Conservation (phyloP, 2,113 vertebrate genomes). For the Thunnus maccoyii region DNA sequence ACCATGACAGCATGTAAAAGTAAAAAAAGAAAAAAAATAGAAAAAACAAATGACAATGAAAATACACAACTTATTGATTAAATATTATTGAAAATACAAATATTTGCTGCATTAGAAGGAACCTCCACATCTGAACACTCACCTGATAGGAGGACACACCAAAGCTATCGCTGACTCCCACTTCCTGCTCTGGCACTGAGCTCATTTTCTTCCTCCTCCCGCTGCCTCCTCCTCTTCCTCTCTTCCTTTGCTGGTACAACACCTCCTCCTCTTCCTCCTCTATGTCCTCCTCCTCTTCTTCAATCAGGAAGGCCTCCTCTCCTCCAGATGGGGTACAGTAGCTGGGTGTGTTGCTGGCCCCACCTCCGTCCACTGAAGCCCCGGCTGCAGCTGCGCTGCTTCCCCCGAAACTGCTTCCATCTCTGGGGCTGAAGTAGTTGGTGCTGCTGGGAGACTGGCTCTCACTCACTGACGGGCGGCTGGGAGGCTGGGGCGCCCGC, state of each 20-base stretch:
- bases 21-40: too few species aligned
- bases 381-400: constrained; percentile 52
- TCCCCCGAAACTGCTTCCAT: constrained; percentile 78
- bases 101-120: too few species aligned
- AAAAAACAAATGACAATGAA: too few species aligned
- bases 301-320: constrained; percentile 81
- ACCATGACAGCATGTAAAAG: too few species aligned
- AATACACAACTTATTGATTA: too few species aligned
- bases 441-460: constrained; percentile 94
- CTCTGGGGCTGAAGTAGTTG: constrained; percentile 92
- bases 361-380: constrained; percentile 62
- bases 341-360: constrained; percentile 79
- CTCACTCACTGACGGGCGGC: constrained; percentile 85
- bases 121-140: neutral
- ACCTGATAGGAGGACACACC: constrained; percentile 86
- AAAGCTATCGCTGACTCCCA: constrained; percentile 88
- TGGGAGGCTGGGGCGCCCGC: constrained; percentile 63
- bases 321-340: constrained; percentile 84
- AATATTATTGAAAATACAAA: too few species aligned
- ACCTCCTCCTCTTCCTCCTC: constrained; percentile 81
- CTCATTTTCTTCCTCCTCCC: constrained; percentile 77
- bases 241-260: constrained; percentile 78
- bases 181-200: constrained; percentile 85
- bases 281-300: constrained; percentile 79
- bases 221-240: constrained; percentile 71